A percentile compares a stretch with the other conserved stretches of the same genome.
These are phyloP conservation scores for Tupiocoris notatus DNA, from an alignment of 2,888 invertebrate genomes.

Conservation along the genomic window DNA sequence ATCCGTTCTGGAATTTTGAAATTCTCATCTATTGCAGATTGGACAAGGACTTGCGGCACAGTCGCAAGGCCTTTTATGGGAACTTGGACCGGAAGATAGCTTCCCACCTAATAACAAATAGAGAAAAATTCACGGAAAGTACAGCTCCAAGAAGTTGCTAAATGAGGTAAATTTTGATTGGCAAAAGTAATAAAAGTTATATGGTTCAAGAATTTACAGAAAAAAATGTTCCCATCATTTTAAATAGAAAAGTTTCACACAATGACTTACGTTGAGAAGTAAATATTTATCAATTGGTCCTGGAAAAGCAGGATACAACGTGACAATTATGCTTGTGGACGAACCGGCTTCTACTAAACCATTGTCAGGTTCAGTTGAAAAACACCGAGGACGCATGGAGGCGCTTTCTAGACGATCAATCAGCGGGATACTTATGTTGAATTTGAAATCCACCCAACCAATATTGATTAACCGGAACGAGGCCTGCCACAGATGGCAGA, in stretches of 20 bases:
- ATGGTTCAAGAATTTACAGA: no score
- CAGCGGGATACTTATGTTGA: slow-evolving; percentile 6
- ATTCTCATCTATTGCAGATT: neutral
- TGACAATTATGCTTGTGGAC: neutral
- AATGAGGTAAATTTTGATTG: no score
- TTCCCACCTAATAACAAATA: slow-evolving; percentile 15
- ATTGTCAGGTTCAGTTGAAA: slow-evolving; percentile 1
- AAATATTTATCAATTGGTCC: slow-evolving; percentile 28
- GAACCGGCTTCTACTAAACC: neutral
- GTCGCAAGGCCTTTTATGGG: slow-evolving; percentile 13
- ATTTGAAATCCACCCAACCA: slow-evolving; percentile 26
- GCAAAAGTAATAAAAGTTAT: no score
- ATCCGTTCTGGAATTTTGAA: slow-evolving; percentile 9
- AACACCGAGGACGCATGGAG: slow-evolving; percentile 4
- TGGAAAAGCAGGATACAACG: slow-evolving; percentile 20
- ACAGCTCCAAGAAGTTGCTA: no score
- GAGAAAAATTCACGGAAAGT: no score
- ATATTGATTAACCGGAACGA: slow-evolving; percentile 19
- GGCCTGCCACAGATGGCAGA: slow-evolving; percentile 22
- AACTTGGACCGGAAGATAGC: slow-evolving; percentile 1
- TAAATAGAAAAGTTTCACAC: no score
- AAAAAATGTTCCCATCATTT: no score
- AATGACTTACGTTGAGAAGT: slow-evolving; percentile 3
- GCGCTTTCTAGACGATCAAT: slow-evolving; percentile 11
- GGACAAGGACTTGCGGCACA: slow-evolving; percentile 16